phyloP scores from a whole-genome alignment of 2,113 vertebrate genomes.

The Cyphomyrus discorhynchus region DNA sequence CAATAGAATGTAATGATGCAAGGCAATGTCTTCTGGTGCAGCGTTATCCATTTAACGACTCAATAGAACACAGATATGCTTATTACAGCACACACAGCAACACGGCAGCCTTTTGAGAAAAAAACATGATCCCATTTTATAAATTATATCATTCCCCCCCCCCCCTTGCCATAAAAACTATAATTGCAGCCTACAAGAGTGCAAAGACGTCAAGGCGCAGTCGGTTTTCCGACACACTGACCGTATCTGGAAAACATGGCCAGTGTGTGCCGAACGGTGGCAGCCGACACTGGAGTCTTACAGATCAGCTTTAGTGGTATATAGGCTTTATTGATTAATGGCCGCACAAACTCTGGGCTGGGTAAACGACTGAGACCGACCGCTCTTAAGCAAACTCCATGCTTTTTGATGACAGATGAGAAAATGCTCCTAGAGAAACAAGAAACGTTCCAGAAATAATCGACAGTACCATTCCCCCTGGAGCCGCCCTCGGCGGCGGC shows the following conservation, averaged over 20 bases:
- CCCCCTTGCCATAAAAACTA: background rate
- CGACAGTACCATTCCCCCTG: background rate
- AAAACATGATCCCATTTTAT: background rate
- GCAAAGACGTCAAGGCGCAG: background rate
- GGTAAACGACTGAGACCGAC: background rate
- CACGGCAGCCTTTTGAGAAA: background rate
- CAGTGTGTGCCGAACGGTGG: background rate
- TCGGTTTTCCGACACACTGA: background rate
- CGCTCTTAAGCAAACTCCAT: background rate
- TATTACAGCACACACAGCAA: background rate
- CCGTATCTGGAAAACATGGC: background rate
- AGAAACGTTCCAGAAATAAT: conserved; percentile 11
- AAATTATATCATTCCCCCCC: background rate
- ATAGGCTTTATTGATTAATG: background rate
- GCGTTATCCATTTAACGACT: background rate
- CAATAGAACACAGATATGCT: background rate
- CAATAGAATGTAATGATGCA: background rate
- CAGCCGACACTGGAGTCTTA: background rate
- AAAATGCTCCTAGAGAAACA: background rate
- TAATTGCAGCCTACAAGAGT: background rate
- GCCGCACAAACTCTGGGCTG: background rate
- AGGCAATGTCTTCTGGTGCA: background rate
- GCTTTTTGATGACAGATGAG: conserved; percentile 3
- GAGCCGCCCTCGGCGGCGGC: background rate
- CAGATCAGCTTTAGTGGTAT: background rate